Evolutionary conservation across 2,888 invertebrate species (phyloP).

Genomic region (Chrysomela aeneicollis): DNA sequence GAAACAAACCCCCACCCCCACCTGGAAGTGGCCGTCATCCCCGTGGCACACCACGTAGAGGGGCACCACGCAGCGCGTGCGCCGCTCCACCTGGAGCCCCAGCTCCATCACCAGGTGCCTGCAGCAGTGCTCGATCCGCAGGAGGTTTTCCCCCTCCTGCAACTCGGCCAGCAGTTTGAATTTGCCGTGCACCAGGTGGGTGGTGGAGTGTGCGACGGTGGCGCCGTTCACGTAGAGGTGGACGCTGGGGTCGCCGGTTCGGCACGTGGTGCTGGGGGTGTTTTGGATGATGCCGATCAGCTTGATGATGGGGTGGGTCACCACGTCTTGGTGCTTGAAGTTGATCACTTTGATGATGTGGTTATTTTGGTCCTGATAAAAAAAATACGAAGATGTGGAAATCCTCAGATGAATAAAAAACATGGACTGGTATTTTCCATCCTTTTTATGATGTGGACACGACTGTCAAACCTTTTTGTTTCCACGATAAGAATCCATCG

Average conservation of each 20-base stretch:
- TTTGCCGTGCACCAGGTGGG: slow-evolving; percentile 64
- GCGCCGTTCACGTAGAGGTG: slow-evolving; percentile 31
- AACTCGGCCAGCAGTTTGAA: slow-evolving; percentile 76
- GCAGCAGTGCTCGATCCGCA: slow-evolving; percentile 68
- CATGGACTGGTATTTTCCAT: no score
- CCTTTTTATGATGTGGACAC: no score
- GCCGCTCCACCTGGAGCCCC: no score
- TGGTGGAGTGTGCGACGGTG: slow-evolving; percentile 26
- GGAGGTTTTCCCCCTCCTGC: slow-evolving; percentile 69
- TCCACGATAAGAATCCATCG: no score
- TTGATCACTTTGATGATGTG: slow-evolving; percentile 44
- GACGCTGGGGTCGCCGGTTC: slow-evolving; percentile 33
- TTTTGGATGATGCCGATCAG: slow-evolving; percentile 43
- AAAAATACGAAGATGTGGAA: neutral
- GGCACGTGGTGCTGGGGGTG: slow-evolving; percentile 30
- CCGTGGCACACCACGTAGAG: slow-evolving; percentile 84
- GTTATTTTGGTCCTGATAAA: slow-evolving; percentile 36
- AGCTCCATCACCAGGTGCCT: no score
- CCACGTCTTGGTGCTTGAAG: slow-evolving; percentile 41
- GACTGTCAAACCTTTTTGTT: no score
- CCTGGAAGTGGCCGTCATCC: slow-evolving; percentile 82
- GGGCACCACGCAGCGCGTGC: slow-evolving; percentile 76
- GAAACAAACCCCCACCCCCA: no score
- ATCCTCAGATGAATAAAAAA: no score
- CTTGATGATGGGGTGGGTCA: slow-evolving; percentile 46